Evolutionary conservation across 2,113 vertebrate species (phyloP), one percentile per base, ranked within the genome.

Genomic region (Astur gentilis): DNA sequence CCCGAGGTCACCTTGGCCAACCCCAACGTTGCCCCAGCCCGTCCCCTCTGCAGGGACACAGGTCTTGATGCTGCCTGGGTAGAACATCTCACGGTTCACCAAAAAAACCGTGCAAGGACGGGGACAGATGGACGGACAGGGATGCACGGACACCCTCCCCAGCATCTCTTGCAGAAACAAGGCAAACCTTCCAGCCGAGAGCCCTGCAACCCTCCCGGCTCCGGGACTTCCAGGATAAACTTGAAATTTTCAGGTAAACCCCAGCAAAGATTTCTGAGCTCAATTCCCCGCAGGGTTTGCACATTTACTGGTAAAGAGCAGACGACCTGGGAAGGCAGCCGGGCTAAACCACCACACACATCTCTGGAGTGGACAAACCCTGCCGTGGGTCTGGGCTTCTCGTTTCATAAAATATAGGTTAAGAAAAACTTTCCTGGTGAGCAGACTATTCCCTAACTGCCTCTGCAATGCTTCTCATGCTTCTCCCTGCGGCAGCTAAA

Each of bases 261-360:
- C 50, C 79, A 60, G 38, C 36, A 65, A 25, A 55, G 21, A 2
- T 31, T 78, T 16, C 86, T 2, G 31, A 77, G 55, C 64, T 9
- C 15, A 36, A 31, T 26, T 70, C 66, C 36, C 60, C 5, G 0
- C 17, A 3, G 50, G 27, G 16, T 27, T 40, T 16, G 1, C 20
- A 7, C 11, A 0, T 16, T 64, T 10, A 5, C 16, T 4, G 78
- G 61, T 2, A 29, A 70, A 0, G 13, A n/a, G 44, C 34, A 31
- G 42, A 10, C 0, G 9, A 23, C 8, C 8, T 2, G n/a, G 69
- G 55, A 55, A 55, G 6, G 55, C 55, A n/a, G 31, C 40, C 0
- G 21, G 73, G 54, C 36, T 29, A 18, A 71, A 61, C 5, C 55
- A 40, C 47, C 13, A 10, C 26, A 7, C 22, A 5, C 57, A 4